Evolutionary conservation across 1,140 invertebrate genomes (phyloP).

Genomic region (Lanistes nyassanus): DNA sequence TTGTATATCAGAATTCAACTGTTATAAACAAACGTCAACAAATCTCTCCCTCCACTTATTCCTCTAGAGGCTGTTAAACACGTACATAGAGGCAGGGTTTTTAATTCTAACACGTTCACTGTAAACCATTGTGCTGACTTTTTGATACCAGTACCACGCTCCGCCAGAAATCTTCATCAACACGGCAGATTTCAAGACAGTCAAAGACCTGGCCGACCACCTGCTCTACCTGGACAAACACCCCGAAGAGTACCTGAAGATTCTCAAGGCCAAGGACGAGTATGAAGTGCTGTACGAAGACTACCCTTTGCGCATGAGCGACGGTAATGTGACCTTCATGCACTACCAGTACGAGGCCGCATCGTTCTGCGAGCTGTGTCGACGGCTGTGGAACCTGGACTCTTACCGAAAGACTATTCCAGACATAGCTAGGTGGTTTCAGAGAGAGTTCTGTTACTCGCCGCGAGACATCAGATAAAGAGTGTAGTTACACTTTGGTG

Average conservation of each 20-base stretch:
- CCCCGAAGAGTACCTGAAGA: slow-evolving; percentile 25
- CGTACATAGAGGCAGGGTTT: no score
- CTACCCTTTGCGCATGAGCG: not conserved
- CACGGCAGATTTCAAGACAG: slow-evolving; percentile 27
- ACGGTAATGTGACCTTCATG: not conserved
- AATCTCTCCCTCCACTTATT: no score
- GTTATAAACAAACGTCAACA: no score
- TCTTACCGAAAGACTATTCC: slow-evolving; percentile 15
- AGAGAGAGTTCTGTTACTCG: slow-evolving; percentile 12
- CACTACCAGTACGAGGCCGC: slow-evolving; percentile 17
- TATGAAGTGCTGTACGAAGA: slow-evolving; percentile 28
- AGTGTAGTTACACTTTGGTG: no score
- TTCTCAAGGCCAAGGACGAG: slow-evolving; percentile 26
- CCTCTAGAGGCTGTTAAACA: no score
- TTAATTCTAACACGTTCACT: no score
- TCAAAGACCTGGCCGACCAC: slow-evolving; percentile 35
- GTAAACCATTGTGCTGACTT: no score
- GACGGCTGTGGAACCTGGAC: slow-evolving; percentile 21
- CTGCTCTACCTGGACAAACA: slow-evolving; percentile 32
- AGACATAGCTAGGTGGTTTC: slow-evolving; percentile 23
- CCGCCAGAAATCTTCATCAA: slow-evolving; percentile 22
- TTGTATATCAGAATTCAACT: no score
- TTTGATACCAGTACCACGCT: not conserved
- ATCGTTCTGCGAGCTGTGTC: slow-evolving; percentile 26
- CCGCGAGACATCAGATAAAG: not conserved